A percentile compares a stretch with the other conserved stretches of the same genome.
These are phyloP conservation scores for Lampris incognitus DNA, from an alignment of 2,113 vertebrate genomes.

Conservation along the genomic window DNA sequence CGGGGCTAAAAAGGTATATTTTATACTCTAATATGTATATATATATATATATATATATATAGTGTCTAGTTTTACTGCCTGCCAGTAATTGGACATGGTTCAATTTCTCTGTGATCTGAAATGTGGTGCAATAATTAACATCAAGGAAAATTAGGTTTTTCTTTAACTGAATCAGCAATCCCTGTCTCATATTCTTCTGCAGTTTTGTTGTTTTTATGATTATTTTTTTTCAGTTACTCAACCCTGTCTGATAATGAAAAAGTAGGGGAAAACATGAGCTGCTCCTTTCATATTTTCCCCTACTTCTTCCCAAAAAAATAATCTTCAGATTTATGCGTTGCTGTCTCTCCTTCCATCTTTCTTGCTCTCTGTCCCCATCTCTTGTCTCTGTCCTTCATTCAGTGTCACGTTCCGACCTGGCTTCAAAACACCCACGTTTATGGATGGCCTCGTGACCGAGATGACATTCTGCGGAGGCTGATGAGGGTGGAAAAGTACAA, in stretches of 20 bases:
- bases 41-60: too few species aligned
- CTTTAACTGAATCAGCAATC: too few species aligned
- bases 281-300: too few species aligned
- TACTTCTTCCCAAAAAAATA: too few species aligned
- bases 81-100: too few species aligned
- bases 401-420: slow-evolving; percentile 85
- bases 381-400: neutral
- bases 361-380: neutral
- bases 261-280: too few species aligned
- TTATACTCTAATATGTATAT: too few species aligned
- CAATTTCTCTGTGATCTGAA: too few species aligned
- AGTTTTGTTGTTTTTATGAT: neutral
- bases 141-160: too few species aligned
- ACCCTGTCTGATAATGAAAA: too few species aligned
- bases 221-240: neutral
- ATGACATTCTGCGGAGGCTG: slow-evolving; percentile 83
- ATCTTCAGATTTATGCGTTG: neutral
- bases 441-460: slow-evolving; percentile 81
- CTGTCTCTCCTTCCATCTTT: neutral
- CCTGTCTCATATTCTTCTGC: neutral
- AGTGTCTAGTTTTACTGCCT: too few species aligned
- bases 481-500: slow-evolving; percentile 87
- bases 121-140: too few species aligned
- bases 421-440: slow-evolving; percentile 86
- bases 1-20: slow-evolving; percentile 79